Percentiles rank a stretch among this genome's conserved stretches.
These are phyloP conservation scores for Catharus bicknelli DNA, from an alignment of 2,113 vertebrate species.

Conservation along the genomic window DNA sequence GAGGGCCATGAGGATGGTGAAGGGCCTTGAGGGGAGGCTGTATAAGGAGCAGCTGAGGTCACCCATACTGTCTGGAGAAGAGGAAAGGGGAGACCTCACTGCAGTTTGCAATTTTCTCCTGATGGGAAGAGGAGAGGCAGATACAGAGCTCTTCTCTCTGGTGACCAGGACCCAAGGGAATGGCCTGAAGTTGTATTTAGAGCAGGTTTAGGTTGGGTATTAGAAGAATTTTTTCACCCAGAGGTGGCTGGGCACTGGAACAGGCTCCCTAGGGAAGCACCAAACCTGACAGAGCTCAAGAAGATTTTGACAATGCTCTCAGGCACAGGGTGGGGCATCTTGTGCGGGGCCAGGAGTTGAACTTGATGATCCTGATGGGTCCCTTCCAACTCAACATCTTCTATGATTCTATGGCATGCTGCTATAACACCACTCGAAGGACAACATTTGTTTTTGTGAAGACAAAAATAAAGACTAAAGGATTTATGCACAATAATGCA, in stretches of 20 bases:
- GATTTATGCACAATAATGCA: too few relatives aligned
- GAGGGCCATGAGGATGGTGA: too few relatives aligned
- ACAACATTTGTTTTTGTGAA: too few relatives aligned
- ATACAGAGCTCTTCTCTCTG: neutral
- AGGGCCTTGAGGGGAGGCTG: too few relatives aligned
- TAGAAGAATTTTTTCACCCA: neutral
- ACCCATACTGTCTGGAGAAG: too few relatives aligned
- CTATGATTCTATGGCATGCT: neutral
- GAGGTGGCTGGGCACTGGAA: neutral
- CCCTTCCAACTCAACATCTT: neutral
- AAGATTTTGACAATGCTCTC: neutral
- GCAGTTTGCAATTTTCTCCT: neutral
- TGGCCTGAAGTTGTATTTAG: neutral
- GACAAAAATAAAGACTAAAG: too few relatives aligned
- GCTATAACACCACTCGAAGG: neutral
- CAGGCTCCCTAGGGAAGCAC: neutral
- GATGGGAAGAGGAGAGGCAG: neutral
- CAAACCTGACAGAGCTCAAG: neutral
- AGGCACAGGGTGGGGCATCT: too few relatives aligned
- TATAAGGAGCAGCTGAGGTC: too few relatives aligned
- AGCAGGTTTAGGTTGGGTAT: neutral
- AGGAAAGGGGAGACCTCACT: too few relatives aligned
- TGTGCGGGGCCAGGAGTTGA: neutral
- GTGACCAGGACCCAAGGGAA: neutral
- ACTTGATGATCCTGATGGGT: neutral